Conservation (phyloP, 2,888 invertebrate genomes). For the Lasioglossum oenotherae region DNA sequence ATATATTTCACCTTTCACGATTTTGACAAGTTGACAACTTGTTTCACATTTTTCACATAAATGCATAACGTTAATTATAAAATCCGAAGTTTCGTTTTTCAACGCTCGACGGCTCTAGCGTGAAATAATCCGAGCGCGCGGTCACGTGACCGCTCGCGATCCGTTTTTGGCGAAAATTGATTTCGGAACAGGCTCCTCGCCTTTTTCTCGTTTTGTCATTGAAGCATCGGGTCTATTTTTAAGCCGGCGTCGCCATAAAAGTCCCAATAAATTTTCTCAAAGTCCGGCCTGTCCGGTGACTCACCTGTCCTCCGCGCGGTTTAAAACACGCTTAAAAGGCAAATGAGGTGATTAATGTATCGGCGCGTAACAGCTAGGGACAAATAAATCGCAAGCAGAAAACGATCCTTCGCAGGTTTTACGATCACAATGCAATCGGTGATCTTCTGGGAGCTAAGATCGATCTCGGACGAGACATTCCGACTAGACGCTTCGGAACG, state of each 20-base stretch:
- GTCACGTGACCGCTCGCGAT: neutral
- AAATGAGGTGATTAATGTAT: conserved; percentile 54
- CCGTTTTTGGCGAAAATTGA: neutral
- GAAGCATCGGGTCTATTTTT: conserved; percentile 43
- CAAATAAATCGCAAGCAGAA: conserved; percentile 41
- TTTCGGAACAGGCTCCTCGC: neutral
- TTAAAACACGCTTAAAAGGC: conserved; percentile 50
- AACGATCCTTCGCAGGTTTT: conserved; percentile 1
- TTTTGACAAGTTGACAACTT: too few species aligned
- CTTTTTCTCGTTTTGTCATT: conserved; percentile 29
- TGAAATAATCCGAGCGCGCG: neutral
- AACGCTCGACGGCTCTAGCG: neutral
- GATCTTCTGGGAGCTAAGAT: conserved; percentile 10
- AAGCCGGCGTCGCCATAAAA: conserved; percentile 39
- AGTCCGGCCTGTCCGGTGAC: conserved; percentile 27
- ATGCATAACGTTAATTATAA: too few species aligned
- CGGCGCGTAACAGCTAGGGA: conserved; percentile 18
- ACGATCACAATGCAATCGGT: neutral
- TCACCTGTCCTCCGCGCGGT: conserved; percentile 39
- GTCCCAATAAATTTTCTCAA: conserved; percentile 50
- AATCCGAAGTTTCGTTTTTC: neutral
- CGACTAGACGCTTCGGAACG: neutral
- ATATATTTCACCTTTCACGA: too few species aligned
- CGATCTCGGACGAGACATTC: conserved; percentile 10
- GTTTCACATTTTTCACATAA: too few species aligned